Conservation (phyloP, 2,797 vertebrate genomes). For the Sphenodon punctatus region DNA sequence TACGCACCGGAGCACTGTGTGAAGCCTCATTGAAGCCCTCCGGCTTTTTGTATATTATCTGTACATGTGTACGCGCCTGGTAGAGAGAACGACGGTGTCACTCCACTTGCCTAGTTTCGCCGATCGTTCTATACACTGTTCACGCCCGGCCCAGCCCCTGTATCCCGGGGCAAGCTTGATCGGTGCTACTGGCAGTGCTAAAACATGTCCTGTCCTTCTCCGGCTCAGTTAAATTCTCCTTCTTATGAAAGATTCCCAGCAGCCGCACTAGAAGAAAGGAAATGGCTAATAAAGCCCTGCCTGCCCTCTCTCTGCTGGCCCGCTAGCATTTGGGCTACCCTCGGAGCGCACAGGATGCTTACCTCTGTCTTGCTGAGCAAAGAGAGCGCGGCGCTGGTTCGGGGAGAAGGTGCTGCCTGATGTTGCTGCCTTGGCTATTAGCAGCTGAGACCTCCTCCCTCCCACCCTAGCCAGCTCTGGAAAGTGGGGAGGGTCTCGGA, state of each 20-base stretch:
- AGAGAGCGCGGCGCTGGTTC: not conserved
- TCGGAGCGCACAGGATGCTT: slow-evolving; percentile 9
- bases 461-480: not conserved
- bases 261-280: not conserved
- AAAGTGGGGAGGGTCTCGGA: not conserved
- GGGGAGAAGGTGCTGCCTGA: not conserved
- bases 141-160: not conserved
- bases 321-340: too few species aligned
- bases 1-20: too few species aligned
- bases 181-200: not conserved
- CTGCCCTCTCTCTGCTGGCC: too few species aligned
- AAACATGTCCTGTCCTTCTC: not conserved
- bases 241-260: not conserved
- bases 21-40: too few species aligned
- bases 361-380: slow-evolving; percentile 29
- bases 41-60: too few species aligned
- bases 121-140: too few species aligned
- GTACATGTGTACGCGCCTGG: too few species aligned
- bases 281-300: not conserved
- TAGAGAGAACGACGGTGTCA: too few species aligned
- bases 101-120: too few species aligned
- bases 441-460: not conserved
- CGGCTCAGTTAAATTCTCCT: not conserved
- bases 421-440: not conserved
- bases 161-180: not conserved